Percentiles rank a stretch among this genome's conserved stretches.
Conservation (phyloP, 1,140 invertebrate genomes). For the Hyphantria cunea region DNA sequence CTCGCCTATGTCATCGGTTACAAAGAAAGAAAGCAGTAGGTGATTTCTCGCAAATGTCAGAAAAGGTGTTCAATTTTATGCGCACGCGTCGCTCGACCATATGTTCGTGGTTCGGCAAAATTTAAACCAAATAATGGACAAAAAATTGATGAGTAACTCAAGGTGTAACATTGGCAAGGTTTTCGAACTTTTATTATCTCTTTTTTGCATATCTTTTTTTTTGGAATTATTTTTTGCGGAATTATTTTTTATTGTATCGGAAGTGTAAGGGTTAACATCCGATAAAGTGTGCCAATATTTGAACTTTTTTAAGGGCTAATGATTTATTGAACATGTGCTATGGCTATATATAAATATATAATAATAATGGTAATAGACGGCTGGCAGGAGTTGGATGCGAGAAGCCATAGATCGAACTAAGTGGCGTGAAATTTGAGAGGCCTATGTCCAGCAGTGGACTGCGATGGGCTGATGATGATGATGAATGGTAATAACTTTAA, state of each 20-base stretch:
- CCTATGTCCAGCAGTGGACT: too few species aligned
- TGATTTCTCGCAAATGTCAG: constrained; percentile 47
- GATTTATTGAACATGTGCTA: too few species aligned
- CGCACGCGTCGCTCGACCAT: constrained; percentile 58
- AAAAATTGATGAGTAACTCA: constrained; percentile 46
- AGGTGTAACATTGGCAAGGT: constrained; percentile 39
- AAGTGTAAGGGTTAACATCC: constrained; percentile 2
- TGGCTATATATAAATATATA: neutral
- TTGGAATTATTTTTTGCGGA: too few species aligned
- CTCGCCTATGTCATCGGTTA: too few species aligned
- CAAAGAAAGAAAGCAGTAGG: neutral
- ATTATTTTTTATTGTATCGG: constrained; percentile 31
- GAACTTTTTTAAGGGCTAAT: constrained; percentile 9
- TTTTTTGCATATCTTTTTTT: constrained; percentile 48
- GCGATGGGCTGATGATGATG: too few species aligned
- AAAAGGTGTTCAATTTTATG: constrained; percentile 62
- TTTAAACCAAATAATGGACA: constrained; percentile 51
- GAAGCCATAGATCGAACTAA: too few species aligned
- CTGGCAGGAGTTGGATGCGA: too few species aligned
- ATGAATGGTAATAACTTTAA: too few species aligned
- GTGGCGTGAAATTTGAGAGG: too few species aligned
- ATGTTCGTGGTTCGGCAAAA: constrained; percentile 43
- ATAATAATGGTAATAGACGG: too few species aligned
- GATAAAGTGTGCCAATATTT: constrained; percentile 21
- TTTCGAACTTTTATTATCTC: constrained; percentile 14